These are phyloP conservation scores for Merops nubicus DNA, from an alignment of 2,113 vertebrate species.

Conservation along the genomic window DNA sequence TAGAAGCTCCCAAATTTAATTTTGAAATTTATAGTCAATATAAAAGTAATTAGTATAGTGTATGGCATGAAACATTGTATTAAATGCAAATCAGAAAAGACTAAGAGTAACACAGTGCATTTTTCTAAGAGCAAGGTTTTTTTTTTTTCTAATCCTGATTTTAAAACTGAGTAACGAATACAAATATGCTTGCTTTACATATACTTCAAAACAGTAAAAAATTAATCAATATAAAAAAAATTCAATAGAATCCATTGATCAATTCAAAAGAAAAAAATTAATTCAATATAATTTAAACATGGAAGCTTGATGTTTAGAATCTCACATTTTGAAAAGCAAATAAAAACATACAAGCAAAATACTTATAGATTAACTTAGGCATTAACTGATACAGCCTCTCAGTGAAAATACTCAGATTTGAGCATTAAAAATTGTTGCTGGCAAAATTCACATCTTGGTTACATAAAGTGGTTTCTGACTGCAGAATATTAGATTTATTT, in stretches of 20 bases:
- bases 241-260: too few species aligned
- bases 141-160: slow-evolving; percentile 1
- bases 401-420: slow-evolving; percentile 10
- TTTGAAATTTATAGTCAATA: slow-evolving; percentile 59
- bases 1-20: slow-evolving; percentile 51
- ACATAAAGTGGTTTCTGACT: slow-evolving; percentile 24
- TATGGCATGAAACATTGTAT: slow-evolving; percentile 24
- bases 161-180: slow-evolving; percentile 16
- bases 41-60: slow-evolving; percentile 53
- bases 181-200: neutral
- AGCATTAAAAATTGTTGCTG: slow-evolving; percentile 16
- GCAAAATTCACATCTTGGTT: slow-evolving; percentile 45
- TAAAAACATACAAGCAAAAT: neutral
- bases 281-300: neutral
- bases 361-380: neutral
- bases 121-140: neutral
- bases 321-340: neutral
- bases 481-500: slow-evolving; percentile 55
- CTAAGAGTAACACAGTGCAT: neutral
- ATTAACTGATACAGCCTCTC: neutral
- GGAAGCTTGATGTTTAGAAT: slow-evolving; percentile 2
- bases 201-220: neutral
- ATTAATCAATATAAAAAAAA: too few species aligned
- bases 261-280: too few species aligned
- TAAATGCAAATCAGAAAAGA: slow-evolving; percentile 49